phyloP scores from a whole-genome alignment of 1,140 invertebrate genomes.

The Pinna nobilis region DNA sequence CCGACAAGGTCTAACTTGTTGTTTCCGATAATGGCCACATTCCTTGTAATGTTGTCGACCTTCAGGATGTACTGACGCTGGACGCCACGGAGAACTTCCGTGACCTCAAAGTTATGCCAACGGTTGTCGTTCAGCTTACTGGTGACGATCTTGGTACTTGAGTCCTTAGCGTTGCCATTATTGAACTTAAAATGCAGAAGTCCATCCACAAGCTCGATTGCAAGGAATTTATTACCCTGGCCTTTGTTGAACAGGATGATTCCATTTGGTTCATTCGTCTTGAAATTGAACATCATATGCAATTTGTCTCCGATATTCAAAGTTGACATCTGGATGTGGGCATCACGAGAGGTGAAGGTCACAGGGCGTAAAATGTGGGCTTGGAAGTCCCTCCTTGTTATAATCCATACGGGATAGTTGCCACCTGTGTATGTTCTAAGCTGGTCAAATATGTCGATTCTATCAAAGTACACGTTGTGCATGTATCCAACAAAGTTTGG shows the following conservation, averaged over 20 bases:
- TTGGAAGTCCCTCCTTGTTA: constrained; percentile 2
- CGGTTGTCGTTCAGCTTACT: constrained; percentile 86
- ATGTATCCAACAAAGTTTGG: constrained; percentile 60
- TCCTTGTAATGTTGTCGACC: constrained; percentile 37
- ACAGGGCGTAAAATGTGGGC: constrained; percentile 53
- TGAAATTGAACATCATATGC: constrained; percentile 66
- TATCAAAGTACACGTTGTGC: constrained; percentile 61
- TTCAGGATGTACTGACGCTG: constrained; percentile 32
- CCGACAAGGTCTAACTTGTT: constrained; percentile 46
- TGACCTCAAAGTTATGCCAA: constrained; percentile 93
- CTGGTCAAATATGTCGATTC: constrained; percentile 50
- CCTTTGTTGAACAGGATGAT: constrained; percentile 95
- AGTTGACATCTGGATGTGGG: constrained; percentile 50
- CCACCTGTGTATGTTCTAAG: constrained; percentile 19
- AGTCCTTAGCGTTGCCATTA: constrained; percentile 79
- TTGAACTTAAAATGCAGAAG: constrained; percentile 92
- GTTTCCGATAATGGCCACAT: constrained; percentile 72
- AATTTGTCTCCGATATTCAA: constrained; percentile 46
- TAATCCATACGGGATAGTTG: constrained; percentile 12
- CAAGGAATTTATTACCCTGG: constrained; percentile 92
- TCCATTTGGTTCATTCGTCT: constrained; percentile 82
- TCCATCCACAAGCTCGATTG: constrained; percentile 87
- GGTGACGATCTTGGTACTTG: not conserved
- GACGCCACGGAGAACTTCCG: constrained; percentile 84
- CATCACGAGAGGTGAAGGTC: constrained; percentile 56